Evolutionary conservation across 2,888 invertebrate species (phyloP).

Genomic region (Cephus pygmeus): DNA sequence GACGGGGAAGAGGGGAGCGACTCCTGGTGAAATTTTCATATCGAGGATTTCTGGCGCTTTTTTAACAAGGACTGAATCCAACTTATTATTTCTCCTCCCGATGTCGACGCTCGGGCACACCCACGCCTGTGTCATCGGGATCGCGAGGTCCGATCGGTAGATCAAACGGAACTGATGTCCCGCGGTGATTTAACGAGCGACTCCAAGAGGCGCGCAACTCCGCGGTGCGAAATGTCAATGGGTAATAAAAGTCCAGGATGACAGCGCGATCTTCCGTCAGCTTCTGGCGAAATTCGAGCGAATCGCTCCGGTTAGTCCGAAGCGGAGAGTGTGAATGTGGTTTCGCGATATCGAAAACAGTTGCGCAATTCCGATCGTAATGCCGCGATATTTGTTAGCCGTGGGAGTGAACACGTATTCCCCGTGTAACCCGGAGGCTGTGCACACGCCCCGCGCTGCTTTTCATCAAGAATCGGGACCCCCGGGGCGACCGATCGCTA

Average conservation of each 20-base stretch:
- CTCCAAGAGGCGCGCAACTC: neutral
- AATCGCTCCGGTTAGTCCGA: too few relatives aligned
- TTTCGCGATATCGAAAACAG: neutral
- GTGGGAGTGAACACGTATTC: neutral
- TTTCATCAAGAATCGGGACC: neutral
- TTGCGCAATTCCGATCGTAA: neutral
- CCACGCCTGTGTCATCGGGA: constrained; percentile 47
- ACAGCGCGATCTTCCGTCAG: neutral
- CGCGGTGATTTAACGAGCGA: neutral
- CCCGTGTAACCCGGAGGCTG: neutral
- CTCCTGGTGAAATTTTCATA: neutral
- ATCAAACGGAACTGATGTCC: neutral
- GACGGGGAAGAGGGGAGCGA: neutral
- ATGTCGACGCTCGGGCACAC: constrained; percentile 43
- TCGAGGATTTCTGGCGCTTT: neutral
- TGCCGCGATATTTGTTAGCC: neutral
- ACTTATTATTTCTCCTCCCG: neutral
- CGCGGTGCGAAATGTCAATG: neutral
- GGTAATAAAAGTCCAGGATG: neutral
- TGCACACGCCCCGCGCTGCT: neutral
- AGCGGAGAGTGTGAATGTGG: too few relatives aligned
- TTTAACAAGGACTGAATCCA: neutral
- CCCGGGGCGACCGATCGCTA: neutral
- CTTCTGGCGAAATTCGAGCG: neutral
- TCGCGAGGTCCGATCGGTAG: constrained; percentile 4